Conservation (phyloP, 2,888 invertebrate genomes). For the Dicyrtoma fusca region DNA sequence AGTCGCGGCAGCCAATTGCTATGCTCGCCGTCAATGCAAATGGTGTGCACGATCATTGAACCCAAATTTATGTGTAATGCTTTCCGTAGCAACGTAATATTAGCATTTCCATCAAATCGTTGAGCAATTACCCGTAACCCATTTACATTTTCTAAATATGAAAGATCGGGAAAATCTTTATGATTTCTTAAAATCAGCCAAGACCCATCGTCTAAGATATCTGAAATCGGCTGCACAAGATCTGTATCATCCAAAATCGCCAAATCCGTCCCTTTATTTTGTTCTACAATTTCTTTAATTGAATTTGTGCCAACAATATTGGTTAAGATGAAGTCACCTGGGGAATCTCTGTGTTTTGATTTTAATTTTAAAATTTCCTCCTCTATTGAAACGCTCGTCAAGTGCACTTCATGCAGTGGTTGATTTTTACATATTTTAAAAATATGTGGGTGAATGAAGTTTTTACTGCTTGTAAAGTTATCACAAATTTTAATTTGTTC, state of each 20-base stretch:
- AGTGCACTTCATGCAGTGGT: too few species aligned
- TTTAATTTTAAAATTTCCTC: too few species aligned
- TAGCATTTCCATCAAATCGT: not conserved
- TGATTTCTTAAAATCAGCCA: not conserved
- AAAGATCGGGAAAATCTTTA: too few species aligned
- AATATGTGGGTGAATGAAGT: not conserved
- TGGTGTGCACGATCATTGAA: not conserved
- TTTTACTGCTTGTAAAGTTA: not conserved
- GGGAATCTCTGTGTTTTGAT: too few species aligned
- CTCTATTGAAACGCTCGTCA: too few species aligned
- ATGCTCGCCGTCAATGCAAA: conserved; percentile 52
- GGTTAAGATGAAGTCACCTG: too few species aligned
- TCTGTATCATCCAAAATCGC: too few species aligned
- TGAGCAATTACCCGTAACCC: not conserved
- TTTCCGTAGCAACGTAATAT: conserved; percentile 12
- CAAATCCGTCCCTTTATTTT: too few species aligned
- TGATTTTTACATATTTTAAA: not conserved
- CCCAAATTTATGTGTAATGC: not conserved
- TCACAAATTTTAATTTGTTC: not conserved
- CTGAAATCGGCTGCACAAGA: too few species aligned
- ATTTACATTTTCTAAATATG: not conserved
- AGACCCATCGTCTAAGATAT: not conserved
- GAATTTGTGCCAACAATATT: too few species aligned
- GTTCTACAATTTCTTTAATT: too few species aligned
- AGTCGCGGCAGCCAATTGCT: conserved; percentile 80